Evolutionary conservation across 2,888 invertebrate species (phyloP).

Genomic region (Tyria jacobaeae): DNA sequence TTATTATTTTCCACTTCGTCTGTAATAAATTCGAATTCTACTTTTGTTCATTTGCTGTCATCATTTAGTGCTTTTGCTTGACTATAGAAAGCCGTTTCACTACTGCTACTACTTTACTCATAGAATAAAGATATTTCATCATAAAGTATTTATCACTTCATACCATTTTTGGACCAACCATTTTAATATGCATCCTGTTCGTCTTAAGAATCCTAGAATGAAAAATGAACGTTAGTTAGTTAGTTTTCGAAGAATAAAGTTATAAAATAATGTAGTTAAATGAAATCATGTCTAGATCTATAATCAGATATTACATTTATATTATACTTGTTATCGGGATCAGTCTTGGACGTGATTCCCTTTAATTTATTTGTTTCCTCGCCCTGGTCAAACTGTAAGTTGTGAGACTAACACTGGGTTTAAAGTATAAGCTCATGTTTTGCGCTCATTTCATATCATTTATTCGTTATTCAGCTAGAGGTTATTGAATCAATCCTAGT

Average conservation of each 20-base stretch:
- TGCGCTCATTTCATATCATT: slow-evolving; percentile 45
- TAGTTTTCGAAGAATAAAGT: neutral
- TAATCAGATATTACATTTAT: slow-evolving; percentile 34
- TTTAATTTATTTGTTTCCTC: slow-evolving; percentile 41
- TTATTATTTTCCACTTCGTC: slow-evolving; percentile 14
- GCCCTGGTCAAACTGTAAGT: slow-evolving; percentile 20
- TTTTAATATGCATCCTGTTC: neutral
- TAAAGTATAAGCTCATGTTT: slow-evolving; percentile 44
- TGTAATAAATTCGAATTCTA: neutral
- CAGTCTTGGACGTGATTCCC: slow-evolving; percentile 33
- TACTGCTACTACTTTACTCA: no score
- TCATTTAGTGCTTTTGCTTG: neutral
- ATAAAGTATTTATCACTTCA: neutral
- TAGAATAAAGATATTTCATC: neutral
- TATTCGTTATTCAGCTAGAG: slow-evolving; percentile 46
- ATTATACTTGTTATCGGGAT: slow-evolving; percentile 32
- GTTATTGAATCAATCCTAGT: slow-evolving; percentile 53
- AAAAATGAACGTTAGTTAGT: slow-evolving; percentile 3
- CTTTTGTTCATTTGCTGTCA: no score
- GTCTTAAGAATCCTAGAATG: neutral
- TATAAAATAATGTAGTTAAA: slow-evolving; percentile 1
- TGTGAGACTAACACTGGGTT: slow-evolving; percentile 35
- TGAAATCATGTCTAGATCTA: slow-evolving; percentile 30
- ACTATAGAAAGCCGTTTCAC: neutral
- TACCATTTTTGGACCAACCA: no score